A percentile compares a stretch with the other conserved stretches of the same genome.
Evolutionary conservation across 2,888 invertebrate species (phyloP).

Genomic region (Cataglyphis livida): DNA sequence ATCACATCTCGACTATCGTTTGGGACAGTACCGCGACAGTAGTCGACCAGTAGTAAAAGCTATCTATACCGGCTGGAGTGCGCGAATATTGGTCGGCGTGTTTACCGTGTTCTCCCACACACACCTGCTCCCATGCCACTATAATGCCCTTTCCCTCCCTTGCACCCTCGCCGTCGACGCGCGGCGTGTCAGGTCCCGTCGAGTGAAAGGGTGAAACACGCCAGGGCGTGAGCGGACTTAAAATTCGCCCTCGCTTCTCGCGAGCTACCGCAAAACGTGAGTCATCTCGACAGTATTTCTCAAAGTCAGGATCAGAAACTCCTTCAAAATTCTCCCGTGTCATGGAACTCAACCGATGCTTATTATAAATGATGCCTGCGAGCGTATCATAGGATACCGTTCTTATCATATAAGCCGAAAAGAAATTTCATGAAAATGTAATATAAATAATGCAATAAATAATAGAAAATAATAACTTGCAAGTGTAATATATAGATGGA

Average conservation of each 20-base stretch:
- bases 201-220: conserved; percentile 53
- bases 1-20: conserved; percentile 54
- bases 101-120: conserved; percentile 64
- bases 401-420: neutral
- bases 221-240: conserved; percentile 37
- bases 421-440: neutral
- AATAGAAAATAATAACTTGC: neutral
- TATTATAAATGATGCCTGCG: neutral
- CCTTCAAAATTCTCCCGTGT: conserved; percentile 2
- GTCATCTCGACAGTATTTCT: conserved; percentile 44
- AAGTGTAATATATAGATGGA: neutral
- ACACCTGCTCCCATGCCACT: conserved; percentile 67
- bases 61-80: conserved; percentile 31
- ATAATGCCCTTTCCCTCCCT: conserved; percentile 45
- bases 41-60: conserved; percentile 48
- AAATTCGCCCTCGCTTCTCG: conserved; percentile 29
- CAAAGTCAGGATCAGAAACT: conserved; percentile 28
- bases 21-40: conserved; percentile 55
- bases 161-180: conserved; percentile 21
- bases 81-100: conserved; percentile 59
- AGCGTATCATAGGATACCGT: neutral
- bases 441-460: conserved; percentile 1
- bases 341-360: conserved; percentile 1
- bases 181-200: conserved; percentile 58
- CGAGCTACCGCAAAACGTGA: conserved; percentile 32